Evolutionary conservation across 2,888 invertebrate species (phyloP).

Genomic region (Trachelus tabidus): DNA sequence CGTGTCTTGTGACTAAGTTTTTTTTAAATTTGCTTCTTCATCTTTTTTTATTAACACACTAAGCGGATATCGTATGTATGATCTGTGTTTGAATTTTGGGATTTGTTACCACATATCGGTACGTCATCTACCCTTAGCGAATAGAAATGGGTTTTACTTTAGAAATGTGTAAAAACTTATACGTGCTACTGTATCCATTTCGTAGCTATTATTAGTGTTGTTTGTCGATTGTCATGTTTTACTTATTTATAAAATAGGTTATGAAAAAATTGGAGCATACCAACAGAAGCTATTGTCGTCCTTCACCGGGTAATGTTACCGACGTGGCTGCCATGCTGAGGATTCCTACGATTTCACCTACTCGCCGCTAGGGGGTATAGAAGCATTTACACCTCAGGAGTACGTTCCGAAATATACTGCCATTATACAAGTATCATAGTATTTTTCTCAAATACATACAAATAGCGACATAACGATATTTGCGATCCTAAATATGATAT

Average conservation of each 20-base stretch:
- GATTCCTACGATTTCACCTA: background rate
- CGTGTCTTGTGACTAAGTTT: background rate
- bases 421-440: background rate
- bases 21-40: background rate
- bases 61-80: background rate
- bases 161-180: background rate
- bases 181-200: background rate
- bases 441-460: too few species aligned
- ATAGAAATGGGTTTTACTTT: background rate
- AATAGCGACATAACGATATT: too few species aligned
- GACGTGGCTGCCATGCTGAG: background rate
- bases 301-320: background rate
- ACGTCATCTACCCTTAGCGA: background rate
- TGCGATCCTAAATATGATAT: background rate
- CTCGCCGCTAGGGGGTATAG: background rate
- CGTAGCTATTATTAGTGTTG: background rate
- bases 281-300: background rate
- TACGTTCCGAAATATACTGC: background rate
- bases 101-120: background rate
- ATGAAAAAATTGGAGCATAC: background rate
- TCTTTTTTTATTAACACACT: background rate
- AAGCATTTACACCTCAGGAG: background rate
- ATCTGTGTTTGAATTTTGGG: background rate
- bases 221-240: too few species aligned
- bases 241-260: background rate